A percentile compares a stretch with the other conserved stretches of the same genome.
These are phyloP conservation scores for Melanostoma mellinum DNA, from an alignment of 2,888 invertebrate genomes.

Conservation along the genomic window DNA sequence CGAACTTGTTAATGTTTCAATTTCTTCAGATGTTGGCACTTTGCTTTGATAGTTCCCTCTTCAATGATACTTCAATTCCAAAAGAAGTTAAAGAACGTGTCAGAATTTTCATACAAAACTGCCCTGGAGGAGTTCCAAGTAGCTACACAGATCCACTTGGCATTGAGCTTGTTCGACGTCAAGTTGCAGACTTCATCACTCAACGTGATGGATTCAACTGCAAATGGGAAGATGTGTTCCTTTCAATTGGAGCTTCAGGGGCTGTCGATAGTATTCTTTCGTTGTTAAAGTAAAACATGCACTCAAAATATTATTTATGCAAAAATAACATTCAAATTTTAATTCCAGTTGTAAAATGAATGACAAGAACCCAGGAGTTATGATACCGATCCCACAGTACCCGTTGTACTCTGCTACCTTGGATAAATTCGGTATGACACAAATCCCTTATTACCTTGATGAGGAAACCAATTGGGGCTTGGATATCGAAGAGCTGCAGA, in stretches of 20 bases:
- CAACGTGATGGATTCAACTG: constrained; percentile 89
- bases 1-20: not conserved
- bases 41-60: constrained; percentile 88
- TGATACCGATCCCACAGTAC: constrained; percentile 99
- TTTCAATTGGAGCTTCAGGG: constrained; percentile 92
- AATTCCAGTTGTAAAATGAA: constrained; percentile 74
- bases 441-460: constrained; percentile 95
- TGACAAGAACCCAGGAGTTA: constrained; percentile 86
- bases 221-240: constrained; percentile 90
- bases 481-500: constrained; percentile 89
- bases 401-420: constrained; percentile 98
- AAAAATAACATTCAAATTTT: constrained; percentile 83
- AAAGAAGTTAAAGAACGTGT: constrained; percentile 92
- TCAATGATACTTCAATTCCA: constrained; percentile 89
- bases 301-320: constrained; percentile 11
- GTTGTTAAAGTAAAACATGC: constrained; percentile 76
- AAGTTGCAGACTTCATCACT: constrained; percentile 93
- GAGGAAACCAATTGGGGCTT: constrained; percentile 95
- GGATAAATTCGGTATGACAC: constrained; percentile 93
- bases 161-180: constrained; percentile 92
- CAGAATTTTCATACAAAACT: constrained; percentile 84
- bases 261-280: constrained; percentile 93
- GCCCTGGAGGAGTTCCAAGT: constrained; percentile 92
- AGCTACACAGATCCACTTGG: constrained; percentile 89
- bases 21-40: constrained; percentile 88